phyloP scores from a whole-genome alignment of 2,888 invertebrate species.

The Dascillus cervinus region DNA sequence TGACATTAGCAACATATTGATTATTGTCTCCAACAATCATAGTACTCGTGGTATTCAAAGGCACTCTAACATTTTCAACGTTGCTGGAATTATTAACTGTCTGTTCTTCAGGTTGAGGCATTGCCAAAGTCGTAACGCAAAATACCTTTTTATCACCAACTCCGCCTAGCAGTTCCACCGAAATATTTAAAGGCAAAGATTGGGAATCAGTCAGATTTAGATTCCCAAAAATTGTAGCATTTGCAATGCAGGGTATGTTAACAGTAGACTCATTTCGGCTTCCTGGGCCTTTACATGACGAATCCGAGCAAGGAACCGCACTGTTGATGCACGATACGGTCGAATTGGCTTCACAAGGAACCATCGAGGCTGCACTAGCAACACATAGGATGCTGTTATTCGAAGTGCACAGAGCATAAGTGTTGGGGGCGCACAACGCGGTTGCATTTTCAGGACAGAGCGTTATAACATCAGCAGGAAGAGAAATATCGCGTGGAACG shows the following conservation, averaged over 20 bases:
- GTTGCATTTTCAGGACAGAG: conserved; percentile 33
- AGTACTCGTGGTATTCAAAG: too few relatives aligned
- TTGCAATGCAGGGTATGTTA: conserved; percentile 33
- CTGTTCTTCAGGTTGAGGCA: conserved; percentile 29
- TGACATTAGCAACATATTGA: background rate
- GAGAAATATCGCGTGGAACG: conserved; percentile 26
- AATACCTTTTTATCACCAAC: conserved; percentile 16
- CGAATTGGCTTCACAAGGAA: conserved; percentile 28
- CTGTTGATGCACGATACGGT: conserved; percentile 28
- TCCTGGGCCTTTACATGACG: conserved; percentile 21
- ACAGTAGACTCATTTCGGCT: conserved; percentile 21
- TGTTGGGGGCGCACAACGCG: conserved; percentile 30
- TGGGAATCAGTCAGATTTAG: conserved; percentile 13
- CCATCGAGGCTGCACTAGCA: conserved; percentile 26
- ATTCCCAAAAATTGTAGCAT: conserved; percentile 31
- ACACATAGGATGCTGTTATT: conserved; percentile 34
- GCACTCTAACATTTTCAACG: too few relatives aligned
- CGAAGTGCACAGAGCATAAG: conserved; percentile 32
- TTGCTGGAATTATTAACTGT: conserved; percentile 18
- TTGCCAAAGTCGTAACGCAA: conserved; percentile 35
- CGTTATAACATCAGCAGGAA: conserved; percentile 32
- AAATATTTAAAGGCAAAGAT: conserved; percentile 4
- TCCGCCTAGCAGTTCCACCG: conserved; percentile 1
- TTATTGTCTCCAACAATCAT: too few relatives aligned
- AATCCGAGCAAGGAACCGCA: conserved; percentile 26